Base-by-base conservation (phyloP, 2,888 invertebrate genomes). In the Cheilosia vulpina region DNA sequence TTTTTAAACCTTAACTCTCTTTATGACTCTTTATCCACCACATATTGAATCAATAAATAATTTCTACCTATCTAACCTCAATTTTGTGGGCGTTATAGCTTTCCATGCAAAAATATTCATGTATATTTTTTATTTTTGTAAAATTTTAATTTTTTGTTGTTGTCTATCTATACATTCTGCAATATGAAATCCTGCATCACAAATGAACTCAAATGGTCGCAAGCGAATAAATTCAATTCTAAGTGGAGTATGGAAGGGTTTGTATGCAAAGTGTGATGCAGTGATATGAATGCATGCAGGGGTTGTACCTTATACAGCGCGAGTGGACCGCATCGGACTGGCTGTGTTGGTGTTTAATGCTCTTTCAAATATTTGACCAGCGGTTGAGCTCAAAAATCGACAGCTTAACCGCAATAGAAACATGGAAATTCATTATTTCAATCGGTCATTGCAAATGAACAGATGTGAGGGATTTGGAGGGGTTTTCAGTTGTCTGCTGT, bases 41-140 rank as follows among this genome's bases (percentile, higher is more conserved):
- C 65, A 80, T 66, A 84, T 80, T 65, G 65, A 80, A 76, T 80
- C 84, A 71, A 80, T 84, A 80, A 80, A 84, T 76, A 58, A 79
- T 84, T 75, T 75, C 47, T 75, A 69, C 69, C 75, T 71, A 60
- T 80, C 75, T 75, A 80, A 84, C 79, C 84, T 76, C 80, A 80
- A 80, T 79, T 80, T 80, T 75, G 79, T 71, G 80, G 80, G 69
- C 69, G 58, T 69, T 38, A 17, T 50, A 72, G 63, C 38, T 78
- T 78, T 68, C 38, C 58, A 58, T 79, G 68, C 45, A 79, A 79
- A 69, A 83, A 78, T 77, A 73, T 83, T 47, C 45, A 63, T 9
- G 5, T 1, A 53, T 68, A 24, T 47, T 31, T 43, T 63, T 34
- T 58, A 21, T 53, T 66, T 47, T 55, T 55, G 17, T 21, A 21